Evolutionary conservation across 1,140 invertebrate genomes (phyloP).

Genomic region (Drosophila quadrilineata): DNA sequence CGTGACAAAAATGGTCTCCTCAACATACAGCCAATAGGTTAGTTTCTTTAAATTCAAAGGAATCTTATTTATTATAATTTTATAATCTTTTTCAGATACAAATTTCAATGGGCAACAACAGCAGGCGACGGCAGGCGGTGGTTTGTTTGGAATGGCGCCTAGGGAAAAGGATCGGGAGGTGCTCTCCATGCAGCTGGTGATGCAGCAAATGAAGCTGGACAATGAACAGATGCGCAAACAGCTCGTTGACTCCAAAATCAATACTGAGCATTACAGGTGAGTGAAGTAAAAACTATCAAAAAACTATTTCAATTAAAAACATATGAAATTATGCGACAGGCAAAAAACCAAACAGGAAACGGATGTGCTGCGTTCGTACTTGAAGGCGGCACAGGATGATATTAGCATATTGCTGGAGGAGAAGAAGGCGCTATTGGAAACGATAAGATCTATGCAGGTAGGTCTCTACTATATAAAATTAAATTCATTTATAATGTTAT

Average conservation of each 20-base stretch:
- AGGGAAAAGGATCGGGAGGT: slow-evolving; percentile 82
- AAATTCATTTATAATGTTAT: no score
- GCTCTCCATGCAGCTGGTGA: slow-evolving; percentile 82
- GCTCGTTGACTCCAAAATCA: slow-evolving; percentile 84
- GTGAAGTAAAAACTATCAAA: slow-evolving; percentile 18
- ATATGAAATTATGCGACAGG: slow-evolving; percentile 26
- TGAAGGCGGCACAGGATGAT: slow-evolving; percentile 88
- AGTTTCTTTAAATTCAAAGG: background rate
- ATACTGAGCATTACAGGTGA: slow-evolving; percentile 85
- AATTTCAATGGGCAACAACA: slow-evolving; percentile 47
- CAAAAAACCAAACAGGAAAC: slow-evolving; percentile 85
- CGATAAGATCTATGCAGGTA: slow-evolving; percentile 85
- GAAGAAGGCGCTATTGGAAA: slow-evolving; percentile 88
- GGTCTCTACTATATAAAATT: no score
- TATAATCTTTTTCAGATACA: slow-evolving; percentile 37
- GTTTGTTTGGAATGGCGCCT: slow-evolving; percentile 52
- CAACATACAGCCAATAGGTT: slow-evolving; percentile 85
- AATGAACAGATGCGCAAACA: slow-evolving; percentile 86
- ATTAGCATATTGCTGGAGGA: slow-evolving; percentile 87
- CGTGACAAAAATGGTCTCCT: slow-evolving; percentile 88
- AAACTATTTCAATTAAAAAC: background rate
- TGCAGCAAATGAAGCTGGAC: slow-evolving; percentile 83
- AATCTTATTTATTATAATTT: background rate
- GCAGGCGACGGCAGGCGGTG: slow-evolving; percentile 38
- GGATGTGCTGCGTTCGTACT: slow-evolving; percentile 83